Base-by-base conservation (phyloP, 2,113 vertebrate genomes). In the Noctilio leporinus region DNA sequence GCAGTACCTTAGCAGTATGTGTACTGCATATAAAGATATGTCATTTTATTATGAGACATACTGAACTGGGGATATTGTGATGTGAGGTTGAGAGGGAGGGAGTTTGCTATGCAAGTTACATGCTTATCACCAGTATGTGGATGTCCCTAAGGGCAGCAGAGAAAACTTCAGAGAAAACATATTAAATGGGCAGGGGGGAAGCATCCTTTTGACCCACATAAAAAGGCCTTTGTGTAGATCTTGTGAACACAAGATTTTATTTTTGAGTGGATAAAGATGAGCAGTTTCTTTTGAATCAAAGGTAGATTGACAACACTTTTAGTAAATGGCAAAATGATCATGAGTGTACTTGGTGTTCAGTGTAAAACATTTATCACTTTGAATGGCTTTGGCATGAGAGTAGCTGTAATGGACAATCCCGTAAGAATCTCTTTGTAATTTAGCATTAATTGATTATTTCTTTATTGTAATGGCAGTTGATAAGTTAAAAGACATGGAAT, bases 121-220 rank as follows among this genome's bases (percentile, higher is more conserved):
- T 98, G 98, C 96, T 81, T 97, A 98, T 97, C 91, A 3, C 96
- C 97, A 97, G 97, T 95, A 95, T 98, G 98, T 96, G 97, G 86
- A 53, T 97, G 98, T 97, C 98, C 98, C 98, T 98, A 96, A 98
- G 98, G 98, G 98, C 98, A 98, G 95, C 98, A 98, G 75, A 96
- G 77, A 96, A 96, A 98, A 98, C 98, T 98, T 98, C 98, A 98
- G 98, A 98, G 98, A 96, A 98, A 98, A 98, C 98, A 97, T 98
- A 98, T 98, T 98, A 98, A 98, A 98, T 98, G 98, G 98, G 90
- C 98, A 98, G 97, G 94, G 97, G 97, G 97, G 97, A 98, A 98
- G 89, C 92, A 98, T 98, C 97, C 96, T 98, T 97, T 98, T 98
- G 98, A 98, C 98, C 98, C 96, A 98, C 96, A 98, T 98, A 90